A percentile compares a stretch with the other conserved stretches of the same genome.
phyloP scores from a whole-genome alignment of 2,113 vertebrate genomes.

The Thryonomys swinderianus region DNA sequence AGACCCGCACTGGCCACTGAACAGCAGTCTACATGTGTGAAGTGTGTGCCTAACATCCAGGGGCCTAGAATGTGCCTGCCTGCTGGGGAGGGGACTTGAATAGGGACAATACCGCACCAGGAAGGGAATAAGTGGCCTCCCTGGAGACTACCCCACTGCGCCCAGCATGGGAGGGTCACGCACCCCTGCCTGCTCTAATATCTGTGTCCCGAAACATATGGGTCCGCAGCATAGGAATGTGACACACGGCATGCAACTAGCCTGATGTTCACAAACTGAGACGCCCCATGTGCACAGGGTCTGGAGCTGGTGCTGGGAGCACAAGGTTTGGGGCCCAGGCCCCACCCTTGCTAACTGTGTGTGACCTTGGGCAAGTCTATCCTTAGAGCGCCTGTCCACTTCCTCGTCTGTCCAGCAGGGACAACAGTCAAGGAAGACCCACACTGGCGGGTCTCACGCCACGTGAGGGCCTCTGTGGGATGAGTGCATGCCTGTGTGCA shows the following conservation, averaged over 20 bases:
- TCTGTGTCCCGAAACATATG: background rate
- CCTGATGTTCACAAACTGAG: background rate
- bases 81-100: background rate
- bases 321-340: background rate
- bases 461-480: background rate
- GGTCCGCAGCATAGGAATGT: background rate
- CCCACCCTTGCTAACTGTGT: background rate
- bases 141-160: background rate
- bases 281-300: background rate
- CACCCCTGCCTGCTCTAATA: background rate
- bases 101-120: background rate
- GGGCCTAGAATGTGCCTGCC: background rate
- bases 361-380: slow-evolving; percentile 26
- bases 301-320: background rate
- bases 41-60: background rate
- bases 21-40: background rate
- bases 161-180: rapidly evolving
- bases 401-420: background rate
- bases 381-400: background rate
- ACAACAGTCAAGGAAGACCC: background rate
- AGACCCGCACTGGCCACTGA: background rate
- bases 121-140: background rate
- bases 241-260: background rate
- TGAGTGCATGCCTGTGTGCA: slow-evolving; percentile 36
- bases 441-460: background rate